Conservation (phyloP, 2,888 invertebrate species). For the Pharmacophagus antenor region DNA sequence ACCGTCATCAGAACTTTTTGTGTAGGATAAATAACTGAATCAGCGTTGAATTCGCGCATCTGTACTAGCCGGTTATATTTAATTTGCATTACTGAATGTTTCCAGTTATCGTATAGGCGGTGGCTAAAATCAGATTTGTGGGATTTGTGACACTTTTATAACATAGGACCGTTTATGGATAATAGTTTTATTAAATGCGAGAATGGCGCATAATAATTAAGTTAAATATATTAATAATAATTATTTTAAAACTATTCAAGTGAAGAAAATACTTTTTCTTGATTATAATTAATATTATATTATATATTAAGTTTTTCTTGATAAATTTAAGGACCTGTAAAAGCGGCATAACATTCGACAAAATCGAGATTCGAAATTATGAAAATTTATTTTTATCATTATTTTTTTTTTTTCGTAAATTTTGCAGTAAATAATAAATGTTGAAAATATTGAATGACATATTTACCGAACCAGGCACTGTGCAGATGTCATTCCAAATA, state of each 20-base stretch:
- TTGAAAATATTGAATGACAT: slow-evolving; percentile 36
- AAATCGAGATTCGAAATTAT: too few relatives aligned
- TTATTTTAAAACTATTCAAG: too few relatives aligned
- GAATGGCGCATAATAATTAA: too few relatives aligned
- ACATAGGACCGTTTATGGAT: slow-evolving; percentile 2
- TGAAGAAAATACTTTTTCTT: too few relatives aligned
- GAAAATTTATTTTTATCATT: too few relatives aligned
- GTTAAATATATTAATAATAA: too few relatives aligned
- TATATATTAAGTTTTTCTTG: too few relatives aligned
- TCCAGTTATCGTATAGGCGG: slow-evolving; percentile 7
- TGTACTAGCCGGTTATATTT: slow-evolving; percentile 16
- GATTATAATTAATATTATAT: too few relatives aligned
- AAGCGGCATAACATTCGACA: too few relatives aligned
- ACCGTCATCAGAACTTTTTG: background rate
- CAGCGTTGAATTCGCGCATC: slow-evolving; percentile 7
- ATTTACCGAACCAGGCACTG: slow-evolving; percentile 73
- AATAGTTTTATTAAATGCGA: slow-evolving; percentile 3
- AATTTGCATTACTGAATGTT: slow-evolving; percentile 23
- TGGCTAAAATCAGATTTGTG: slow-evolving; percentile 21
- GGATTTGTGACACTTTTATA: slow-evolving; percentile 13
- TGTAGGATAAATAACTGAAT: background rate
- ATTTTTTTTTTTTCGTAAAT: too few relatives aligned
- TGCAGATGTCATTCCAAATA: slow-evolving; percentile 88
- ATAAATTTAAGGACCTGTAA: too few relatives aligned
- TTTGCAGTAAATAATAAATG: too few relatives aligned